phyloP scores from a whole-genome alignment of 1,140 invertebrate species.

The Apis cerana region DNA sequence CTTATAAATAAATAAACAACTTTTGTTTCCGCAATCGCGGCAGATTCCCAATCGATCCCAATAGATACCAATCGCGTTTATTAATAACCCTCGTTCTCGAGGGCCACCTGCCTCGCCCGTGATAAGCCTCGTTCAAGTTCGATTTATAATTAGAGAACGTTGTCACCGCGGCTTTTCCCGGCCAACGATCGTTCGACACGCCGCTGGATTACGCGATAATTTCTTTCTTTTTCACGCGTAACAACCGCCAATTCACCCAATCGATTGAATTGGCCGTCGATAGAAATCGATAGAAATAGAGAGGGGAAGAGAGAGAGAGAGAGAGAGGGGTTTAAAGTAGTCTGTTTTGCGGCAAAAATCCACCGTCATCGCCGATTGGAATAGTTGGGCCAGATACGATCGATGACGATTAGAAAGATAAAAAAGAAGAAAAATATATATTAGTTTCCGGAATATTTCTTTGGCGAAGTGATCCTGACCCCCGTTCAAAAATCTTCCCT shows the following conservation, averaged over 20 bases:
- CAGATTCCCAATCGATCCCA: too few relatives aligned
- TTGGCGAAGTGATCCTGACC: background rate
- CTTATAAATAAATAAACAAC: too few relatives aligned
- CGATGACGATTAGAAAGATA: background rate
- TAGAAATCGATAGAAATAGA: background rate
- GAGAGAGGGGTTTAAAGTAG: background rate
- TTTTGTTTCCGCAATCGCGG: too few relatives aligned
- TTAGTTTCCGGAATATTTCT: background rate
- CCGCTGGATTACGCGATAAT: slow-evolving; percentile 1
- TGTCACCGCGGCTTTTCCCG: background rate
- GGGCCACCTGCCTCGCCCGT: slow-evolving; percentile 2
- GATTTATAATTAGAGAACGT: slow-evolving; percentile 34
- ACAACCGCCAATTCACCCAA: background rate
- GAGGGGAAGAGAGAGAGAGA: too few relatives aligned
- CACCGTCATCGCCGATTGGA: background rate
- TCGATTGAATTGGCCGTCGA: slow-evolving; percentile 25
- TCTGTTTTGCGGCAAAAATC: background rate
- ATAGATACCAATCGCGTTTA: background rate
- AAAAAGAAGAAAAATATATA: background rate
- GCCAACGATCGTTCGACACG: slow-evolving; percentile 1
- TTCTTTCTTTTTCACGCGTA: background rate
- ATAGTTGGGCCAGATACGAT: background rate
- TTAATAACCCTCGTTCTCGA: slow-evolving; percentile 18
- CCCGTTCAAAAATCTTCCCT: too few relatives aligned
- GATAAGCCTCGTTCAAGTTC: slow-evolving; percentile 30